Conservation (phyloP, 2,888 invertebrate genomes). For the Kryphioiulus occultus region DNA sequence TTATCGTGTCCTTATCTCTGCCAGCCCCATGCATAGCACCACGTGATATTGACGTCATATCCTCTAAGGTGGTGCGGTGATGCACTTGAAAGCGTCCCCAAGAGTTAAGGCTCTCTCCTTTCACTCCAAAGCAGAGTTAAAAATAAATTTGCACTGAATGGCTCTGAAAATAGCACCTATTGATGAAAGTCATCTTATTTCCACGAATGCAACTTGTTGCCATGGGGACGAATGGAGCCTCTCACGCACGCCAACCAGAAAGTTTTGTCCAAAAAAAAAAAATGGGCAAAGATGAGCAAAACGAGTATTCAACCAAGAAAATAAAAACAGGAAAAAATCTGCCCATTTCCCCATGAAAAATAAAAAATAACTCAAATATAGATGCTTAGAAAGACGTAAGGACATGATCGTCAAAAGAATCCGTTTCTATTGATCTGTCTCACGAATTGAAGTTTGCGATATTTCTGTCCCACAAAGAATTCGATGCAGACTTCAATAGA, state of each 20-base stretch:
- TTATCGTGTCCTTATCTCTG: not conserved
- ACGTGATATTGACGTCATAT: not conserved
- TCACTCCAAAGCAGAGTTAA: not conserved
- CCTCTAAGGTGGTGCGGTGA: not conserved
- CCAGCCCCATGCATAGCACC: not conserved
- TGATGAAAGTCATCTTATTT: constrained; percentile 17
- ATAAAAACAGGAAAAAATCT: not conserved
- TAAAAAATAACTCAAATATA: no score
- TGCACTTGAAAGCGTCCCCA: not conserved
- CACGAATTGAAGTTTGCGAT: no score
- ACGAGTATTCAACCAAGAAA: not conserved
- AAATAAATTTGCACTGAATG: constrained; percentile 8
- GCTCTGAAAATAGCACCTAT: constrained; percentile 1
- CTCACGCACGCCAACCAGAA: not conserved
- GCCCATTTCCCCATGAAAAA: not conserved
- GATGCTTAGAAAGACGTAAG: no score
- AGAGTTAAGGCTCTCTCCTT: not conserved
- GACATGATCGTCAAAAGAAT: not conserved
- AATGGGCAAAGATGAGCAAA: not conserved
- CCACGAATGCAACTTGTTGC: constrained; percentile 23
- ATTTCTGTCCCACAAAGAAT: no score
- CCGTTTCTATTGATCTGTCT: not conserved
- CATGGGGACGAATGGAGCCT: not conserved
- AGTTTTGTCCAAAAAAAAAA: not conserved
- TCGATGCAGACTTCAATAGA: no score